Percentiles rank a stretch among this genome's conserved stretches.
These are phyloP conservation scores for Hypselothyrea guttata DNA, from an alignment of 2,888 invertebrate genomes.

Conservation along the genomic window DNA sequence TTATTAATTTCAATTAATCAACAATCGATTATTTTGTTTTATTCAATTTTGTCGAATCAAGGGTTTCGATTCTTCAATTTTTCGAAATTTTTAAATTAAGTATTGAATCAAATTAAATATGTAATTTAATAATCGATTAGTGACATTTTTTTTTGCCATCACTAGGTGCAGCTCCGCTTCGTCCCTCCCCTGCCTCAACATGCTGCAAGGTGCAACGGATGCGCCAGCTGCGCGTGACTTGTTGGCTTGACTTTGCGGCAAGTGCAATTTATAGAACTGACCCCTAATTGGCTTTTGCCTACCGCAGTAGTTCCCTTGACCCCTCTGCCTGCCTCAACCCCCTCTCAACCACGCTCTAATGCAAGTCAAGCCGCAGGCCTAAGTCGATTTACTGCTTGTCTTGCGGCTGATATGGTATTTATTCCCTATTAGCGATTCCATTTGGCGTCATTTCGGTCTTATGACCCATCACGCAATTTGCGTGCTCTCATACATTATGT, in stretches of 20 bases:
- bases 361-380: slow-evolving; percentile 27
- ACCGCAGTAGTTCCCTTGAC: background rate
- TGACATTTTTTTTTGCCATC: too few relatives aligned
- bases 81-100: too few relatives aligned
- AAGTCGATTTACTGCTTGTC: slow-evolving; percentile 10
- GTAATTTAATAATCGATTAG: too few relatives aligned
- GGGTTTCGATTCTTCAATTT: too few relatives aligned
- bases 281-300: slow-evolving; percentile 70
- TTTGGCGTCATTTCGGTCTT: slow-evolving; percentile 24
- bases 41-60: too few relatives aligned
- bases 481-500: slow-evolving; percentile 45
- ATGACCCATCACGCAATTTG: slow-evolving; percentile 43
- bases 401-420: too few relatives aligned
- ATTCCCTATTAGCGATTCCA: slow-evolving; percentile 10
- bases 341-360: slow-evolving; percentile 26
- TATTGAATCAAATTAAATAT: too few relatives aligned
- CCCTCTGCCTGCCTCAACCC: too few relatives aligned
- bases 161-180: too few relatives aligned
- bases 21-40: too few relatives aligned
- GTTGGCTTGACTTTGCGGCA: slow-evolving; percentile 19
- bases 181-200: background rate
- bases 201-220: slow-evolving; percentile 22
- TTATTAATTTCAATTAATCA: too few relatives aligned
- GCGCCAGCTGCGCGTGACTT: slow-evolving; percentile 71
- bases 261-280: slow-evolving; percentile 67